phyloP scores from a whole-genome alignment of 2,797 vertebrate species.

The Acanthopagrus latus region DNA sequence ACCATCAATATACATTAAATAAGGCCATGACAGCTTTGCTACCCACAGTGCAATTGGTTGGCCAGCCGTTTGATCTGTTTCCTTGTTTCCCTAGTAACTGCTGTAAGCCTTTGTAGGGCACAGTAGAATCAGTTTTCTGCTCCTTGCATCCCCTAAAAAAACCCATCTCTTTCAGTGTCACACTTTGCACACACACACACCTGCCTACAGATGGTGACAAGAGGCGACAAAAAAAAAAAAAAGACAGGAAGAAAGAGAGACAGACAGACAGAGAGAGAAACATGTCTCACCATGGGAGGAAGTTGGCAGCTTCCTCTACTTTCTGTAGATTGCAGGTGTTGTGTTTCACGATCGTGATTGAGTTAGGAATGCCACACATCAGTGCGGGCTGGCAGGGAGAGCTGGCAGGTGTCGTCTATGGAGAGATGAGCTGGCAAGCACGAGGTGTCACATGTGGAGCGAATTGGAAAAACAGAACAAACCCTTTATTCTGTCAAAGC shows the following conservation, averaged over 20 bases:
- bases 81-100: no score
- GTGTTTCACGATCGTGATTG: constrained; percentile 57
- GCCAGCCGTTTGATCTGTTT: no score
- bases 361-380: constrained; percentile 65
- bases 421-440: constrained; percentile 55
- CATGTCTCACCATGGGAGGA: constrained; percentile 33
- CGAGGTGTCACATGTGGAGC: constrained; percentile 50
- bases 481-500: constrained; percentile 58
- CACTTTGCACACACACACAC: constrained; percentile 14
- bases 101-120: no score
- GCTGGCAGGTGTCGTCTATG: constrained; percentile 64
- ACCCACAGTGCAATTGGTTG: no score
- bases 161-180: constrained; percentile 17
- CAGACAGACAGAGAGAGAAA: constrained; percentile 23
- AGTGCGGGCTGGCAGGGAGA: constrained; percentile 45
- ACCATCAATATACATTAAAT: no score
- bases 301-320: constrained; percentile 57
- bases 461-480: constrained; percentile 62
- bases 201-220: constrained; percentile 25
- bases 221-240: constrained; percentile 34
- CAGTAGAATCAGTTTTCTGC: constrained; percentile 3
- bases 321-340: constrained; percentile 69
- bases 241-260: constrained; percentile 9
- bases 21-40: no score
- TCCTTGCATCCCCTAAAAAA: neutral